Evolutionary conservation across 1,140 invertebrate species (phyloP), one percentile per base, ranked within the genome.

Genomic region (Plutomurus gul): DNA sequence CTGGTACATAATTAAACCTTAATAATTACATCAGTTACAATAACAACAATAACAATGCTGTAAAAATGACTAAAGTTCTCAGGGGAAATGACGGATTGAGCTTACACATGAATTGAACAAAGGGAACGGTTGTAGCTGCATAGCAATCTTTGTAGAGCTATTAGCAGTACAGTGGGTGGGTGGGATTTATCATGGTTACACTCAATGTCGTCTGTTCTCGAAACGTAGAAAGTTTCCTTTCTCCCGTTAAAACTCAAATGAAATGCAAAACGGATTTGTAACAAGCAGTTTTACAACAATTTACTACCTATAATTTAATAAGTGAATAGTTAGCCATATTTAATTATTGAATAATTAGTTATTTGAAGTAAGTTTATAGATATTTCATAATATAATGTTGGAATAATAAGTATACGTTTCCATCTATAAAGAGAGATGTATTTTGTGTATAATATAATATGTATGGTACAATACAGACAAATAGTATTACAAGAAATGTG

Each of bases 141-240:
- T n/a, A n/a, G n/a, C n/a, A n/a, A n/a, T n/a, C n/a, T n/a, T n/a
- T n/a, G n/a, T n/a, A 51, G 20, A 22, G 47, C 0, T 22, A 51
- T 25, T 25, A n/a, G 20, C 10, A 20, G 4, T 6, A 10, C 18
- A 22, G 47, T 8, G 18, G 11, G 8, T 51, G 47, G 5, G 20
- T 47, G 43, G 43, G n/a, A 16, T 47, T 47, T 46, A 30, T n/a
- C 18, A 5, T 33, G 56, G 16, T 11, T 33, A 33, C 51, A 33
- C 11, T n/a, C 39, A 65, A 36, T n/a, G n/a, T n/a, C n/a, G n/a
- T n/a, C n/a, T n/a, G n/a, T n/a, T n/a, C n/a, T n/a, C n/a, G n/a
- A n/a, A n/a, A n/a, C n/a, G n/a, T n/a, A 65, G 56, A 65, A 65
- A 65, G 56, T 65, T n/a, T 65, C 56, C 56, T 65, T n/a, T 65